These are phyloP conservation scores for Psilopsiagon aurifrons DNA, from an alignment of 2,113 vertebrate species.

Conservation along the genomic window DNA sequence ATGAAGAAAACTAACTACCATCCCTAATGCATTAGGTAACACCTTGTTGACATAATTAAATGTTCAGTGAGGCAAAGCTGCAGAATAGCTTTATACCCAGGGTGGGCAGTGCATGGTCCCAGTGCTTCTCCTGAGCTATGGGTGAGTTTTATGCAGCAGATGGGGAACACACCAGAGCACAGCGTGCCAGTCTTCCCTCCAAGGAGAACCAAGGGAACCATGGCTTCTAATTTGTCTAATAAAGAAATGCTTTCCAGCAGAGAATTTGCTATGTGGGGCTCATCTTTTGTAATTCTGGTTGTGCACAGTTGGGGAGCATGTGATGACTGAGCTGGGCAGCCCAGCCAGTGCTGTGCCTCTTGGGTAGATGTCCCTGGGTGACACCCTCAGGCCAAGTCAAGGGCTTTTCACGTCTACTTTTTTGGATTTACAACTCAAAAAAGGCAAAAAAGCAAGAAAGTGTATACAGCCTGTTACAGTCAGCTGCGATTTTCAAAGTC, in stretches of 20 bases:
- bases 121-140: neutral
- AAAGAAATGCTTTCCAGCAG: neutral
- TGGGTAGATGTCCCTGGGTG: neutral
- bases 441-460: neutral
- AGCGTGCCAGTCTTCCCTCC: neutral
- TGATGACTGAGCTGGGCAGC: neutral
- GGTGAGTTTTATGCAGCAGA: neutral
- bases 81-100: neutral
- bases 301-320: fast-evolving
- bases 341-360: fast-evolving
- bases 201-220: neutral
- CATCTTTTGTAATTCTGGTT: neutral
- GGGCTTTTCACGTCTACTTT: neutral
- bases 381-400: neutral
- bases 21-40: neutral
- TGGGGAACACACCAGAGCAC: neutral
- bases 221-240: neutral
- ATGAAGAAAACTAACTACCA: neutral
- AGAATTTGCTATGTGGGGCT: neutral
- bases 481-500: neutral
- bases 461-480: neutral
- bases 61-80: neutral
- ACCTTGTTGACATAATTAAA: neutral
- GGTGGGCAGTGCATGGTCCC: neutral
- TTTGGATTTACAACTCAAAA: neutral